These are phyloP conservation scores for Taeniopygia guttata DNA, from an alignment of 2,797 vertebrate genomes.

Conservation along the genomic window DNA sequence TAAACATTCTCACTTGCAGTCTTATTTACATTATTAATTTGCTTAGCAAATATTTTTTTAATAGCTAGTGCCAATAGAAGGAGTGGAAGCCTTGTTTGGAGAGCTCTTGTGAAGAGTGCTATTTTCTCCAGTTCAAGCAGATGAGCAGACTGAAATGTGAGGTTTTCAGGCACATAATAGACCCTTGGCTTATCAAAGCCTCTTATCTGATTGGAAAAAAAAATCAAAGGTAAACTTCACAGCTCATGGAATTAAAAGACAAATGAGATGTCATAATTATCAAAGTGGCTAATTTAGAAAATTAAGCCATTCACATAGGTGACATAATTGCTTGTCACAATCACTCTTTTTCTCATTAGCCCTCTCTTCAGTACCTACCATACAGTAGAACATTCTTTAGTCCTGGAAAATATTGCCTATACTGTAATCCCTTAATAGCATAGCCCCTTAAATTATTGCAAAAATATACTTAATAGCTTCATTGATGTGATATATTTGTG, in stretches of 20 bases:
- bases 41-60: conserved; percentile 69
- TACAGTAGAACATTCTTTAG: conserved; percentile 58
- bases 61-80: conserved; percentile 62
- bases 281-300: conserved; percentile 86
- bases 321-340: conserved; percentile 89
- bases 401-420: conserved; percentile 54
- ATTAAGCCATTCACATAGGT: conserved; percentile 85
- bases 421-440: conserved; percentile 48
- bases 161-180: conserved; percentile 77
- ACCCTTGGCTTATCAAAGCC: conserved; percentile 78
- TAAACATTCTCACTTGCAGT: conserved; percentile 63
- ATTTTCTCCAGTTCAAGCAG: conserved; percentile 72
- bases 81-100: conserved; percentile 62
- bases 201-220: conserved; percentile 78
- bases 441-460: conserved; percentile 17
- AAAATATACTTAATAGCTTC: conserved; percentile 37
- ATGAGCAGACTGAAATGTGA: conserved; percentile 71
- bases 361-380: conserved; percentile 71
- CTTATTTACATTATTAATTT: conserved; percentile 81
- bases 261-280: conserved; percentile 89
- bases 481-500: not conserved
- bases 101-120: conserved; percentile 72
- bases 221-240: conserved; percentile 82
- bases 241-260: conserved; percentile 82
- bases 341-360: conserved; percentile 85